These are phyloP conservation scores for Danionella dracula DNA, from an alignment of 2,797 vertebrate genomes.

Conservation along the genomic window DNA sequence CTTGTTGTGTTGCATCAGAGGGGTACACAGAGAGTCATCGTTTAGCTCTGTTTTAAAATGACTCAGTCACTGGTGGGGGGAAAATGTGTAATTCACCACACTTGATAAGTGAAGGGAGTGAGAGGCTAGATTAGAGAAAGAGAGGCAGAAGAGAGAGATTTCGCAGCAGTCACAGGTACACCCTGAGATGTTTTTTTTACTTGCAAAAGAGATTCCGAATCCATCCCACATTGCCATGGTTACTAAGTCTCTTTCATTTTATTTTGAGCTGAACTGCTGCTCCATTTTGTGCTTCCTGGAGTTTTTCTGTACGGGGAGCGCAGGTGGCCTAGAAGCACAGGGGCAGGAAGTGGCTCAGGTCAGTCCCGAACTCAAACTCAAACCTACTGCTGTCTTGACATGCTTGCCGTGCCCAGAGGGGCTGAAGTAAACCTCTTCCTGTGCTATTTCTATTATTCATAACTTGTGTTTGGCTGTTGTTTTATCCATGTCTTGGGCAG, in stretches of 20 bases:
- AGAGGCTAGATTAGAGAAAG: neutral
- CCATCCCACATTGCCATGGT: constrained; percentile 35
- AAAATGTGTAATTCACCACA: constrained; percentile 58
- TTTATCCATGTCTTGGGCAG: neutral
- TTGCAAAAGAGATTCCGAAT: constrained; percentile 32
- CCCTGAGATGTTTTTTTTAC: constrained; percentile 24
- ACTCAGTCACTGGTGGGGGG: constrained; percentile 44
- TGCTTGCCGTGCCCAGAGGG: constrained; percentile 11
- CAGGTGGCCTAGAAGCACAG: constrained; percentile 25
- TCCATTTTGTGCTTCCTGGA: constrained; percentile 31
- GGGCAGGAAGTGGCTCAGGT: neutral
- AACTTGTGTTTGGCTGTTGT: neutral
- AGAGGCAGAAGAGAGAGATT: neutral
- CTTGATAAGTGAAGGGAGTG: neutral
- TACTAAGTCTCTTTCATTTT: constrained; percentile 23
- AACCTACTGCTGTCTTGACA: constrained; percentile 30
- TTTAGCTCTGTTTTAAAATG: constrained; percentile 61
- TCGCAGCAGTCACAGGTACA: constrained; percentile 22
- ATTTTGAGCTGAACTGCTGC: constrained; percentile 19
- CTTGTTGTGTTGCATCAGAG: constrained; percentile 61
- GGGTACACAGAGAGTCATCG: constrained; percentile 52
- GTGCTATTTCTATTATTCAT: constrained; percentile 10
- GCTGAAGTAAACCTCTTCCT: constrained; percentile 15
- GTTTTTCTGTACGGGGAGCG: constrained; percentile 28
- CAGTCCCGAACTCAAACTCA: constrained; percentile 2